These are phyloP conservation scores for Cepphus grylle DNA, from an alignment of 2,113 vertebrate genomes.

Conservation along the genomic window DNA sequence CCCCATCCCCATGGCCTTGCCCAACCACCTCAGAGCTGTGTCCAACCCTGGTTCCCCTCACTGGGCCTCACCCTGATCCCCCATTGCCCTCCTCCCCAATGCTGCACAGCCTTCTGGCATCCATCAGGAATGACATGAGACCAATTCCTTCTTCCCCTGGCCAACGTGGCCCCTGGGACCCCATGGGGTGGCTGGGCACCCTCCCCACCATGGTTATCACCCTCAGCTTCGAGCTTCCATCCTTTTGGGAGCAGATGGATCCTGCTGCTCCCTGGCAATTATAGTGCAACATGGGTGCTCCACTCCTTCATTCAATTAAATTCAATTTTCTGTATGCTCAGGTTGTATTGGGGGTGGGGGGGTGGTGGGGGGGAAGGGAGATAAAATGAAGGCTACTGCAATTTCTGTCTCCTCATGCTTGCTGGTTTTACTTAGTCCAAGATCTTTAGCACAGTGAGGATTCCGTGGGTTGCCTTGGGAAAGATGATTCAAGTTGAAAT, in stretches of 20 bases:
- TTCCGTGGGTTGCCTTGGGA: neutral
- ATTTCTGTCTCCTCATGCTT: neutral
- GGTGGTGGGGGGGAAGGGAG: neutral
- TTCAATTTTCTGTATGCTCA: neutral
- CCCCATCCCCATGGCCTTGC: neutral
- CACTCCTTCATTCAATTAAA: neutral
- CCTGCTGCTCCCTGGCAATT: neutral
- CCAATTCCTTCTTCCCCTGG: neutral
- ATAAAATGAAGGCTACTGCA: neutral
- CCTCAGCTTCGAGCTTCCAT: accelerated
- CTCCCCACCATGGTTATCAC: neutral
- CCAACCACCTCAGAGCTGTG: neutral
- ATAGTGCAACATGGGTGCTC: neutral
- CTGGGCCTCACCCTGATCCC: no score
- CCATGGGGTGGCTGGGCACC: neutral
- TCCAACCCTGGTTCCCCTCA: neutral
- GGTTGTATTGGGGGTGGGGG: neutral
- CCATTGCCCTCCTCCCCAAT: neutral
- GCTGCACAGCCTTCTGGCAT: neutral
- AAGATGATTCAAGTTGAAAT: neutral
- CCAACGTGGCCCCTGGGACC: neutral
- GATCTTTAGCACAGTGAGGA: neutral
- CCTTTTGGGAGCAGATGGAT: neutral
- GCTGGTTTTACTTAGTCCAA: neutral
- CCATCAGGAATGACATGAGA: accelerated